Percentiles rank a stretch among this genome's conserved stretches.
Evolutionary conservation across 30 jellyfish, hydroid and myxozoan genomes (phyloP).

Genomic region (Hydractinia symbiolongicarpus): DNA sequence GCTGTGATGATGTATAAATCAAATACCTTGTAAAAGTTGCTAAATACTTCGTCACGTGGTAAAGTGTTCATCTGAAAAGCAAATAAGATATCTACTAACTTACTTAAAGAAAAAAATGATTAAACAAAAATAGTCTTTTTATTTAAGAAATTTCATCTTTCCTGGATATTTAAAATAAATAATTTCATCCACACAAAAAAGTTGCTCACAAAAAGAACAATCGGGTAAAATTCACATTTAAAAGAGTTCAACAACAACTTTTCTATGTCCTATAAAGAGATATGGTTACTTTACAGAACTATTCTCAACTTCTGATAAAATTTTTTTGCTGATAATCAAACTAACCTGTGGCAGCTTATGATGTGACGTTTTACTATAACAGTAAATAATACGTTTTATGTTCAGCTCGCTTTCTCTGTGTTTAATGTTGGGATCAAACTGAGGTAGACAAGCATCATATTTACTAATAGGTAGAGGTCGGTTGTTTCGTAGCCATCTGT

Average conservation of each 20-base stretch:
- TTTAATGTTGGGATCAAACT: slow-evolving; percentile 43
- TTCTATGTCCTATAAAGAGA: too few relatives aligned
- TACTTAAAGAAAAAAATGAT: background rate
- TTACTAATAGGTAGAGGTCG: slow-evolving; percentile 46
- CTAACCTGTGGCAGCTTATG: background rate
- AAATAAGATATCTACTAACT: background rate
- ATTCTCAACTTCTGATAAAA: too few relatives aligned
- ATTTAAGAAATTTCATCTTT: background rate
- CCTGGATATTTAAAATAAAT: background rate
- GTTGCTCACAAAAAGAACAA: background rate
- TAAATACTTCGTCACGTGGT: slow-evolving; percentile 81
- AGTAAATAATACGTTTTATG: slow-evolving; percentile 52
- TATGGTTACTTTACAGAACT: too few relatives aligned
- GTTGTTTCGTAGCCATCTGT: slow-evolving; percentile 83
- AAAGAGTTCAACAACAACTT: background rate
- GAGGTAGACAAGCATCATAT: slow-evolving; percentile 71
- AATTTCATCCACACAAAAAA: background rate
- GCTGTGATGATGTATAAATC: background rate
- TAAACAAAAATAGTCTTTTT: background rate
- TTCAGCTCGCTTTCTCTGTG: slow-evolving; percentile 68
- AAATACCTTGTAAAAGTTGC: slow-evolving; percentile 76
- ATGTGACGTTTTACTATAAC: slow-evolving; percentile 29
- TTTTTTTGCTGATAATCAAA: too few relatives aligned
- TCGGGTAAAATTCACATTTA: background rate
- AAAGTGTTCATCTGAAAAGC: slow-evolving; percentile 58